phyloP scores from a whole-genome alignment of 2,888 invertebrate species.

The Diarsia rubi region DNA sequence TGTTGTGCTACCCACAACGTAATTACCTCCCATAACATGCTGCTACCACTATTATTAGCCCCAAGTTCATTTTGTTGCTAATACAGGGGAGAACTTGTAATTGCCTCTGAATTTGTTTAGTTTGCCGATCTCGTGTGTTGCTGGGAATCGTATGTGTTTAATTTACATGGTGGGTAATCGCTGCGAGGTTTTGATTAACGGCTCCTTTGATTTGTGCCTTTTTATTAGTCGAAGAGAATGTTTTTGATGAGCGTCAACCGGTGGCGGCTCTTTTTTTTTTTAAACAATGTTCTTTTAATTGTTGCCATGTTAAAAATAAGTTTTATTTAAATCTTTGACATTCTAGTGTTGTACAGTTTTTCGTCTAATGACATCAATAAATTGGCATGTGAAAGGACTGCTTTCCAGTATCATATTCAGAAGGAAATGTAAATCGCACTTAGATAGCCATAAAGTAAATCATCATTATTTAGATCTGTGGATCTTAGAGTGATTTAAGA shows the following conservation, averaged over 20 bases:
- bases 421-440: conserved; percentile 29
- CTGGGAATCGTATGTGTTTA: conserved; percentile 60
- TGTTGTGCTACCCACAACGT: conserved; percentile 81
- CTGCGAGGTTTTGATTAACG: conserved; percentile 64
- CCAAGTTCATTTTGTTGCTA: conserved; percentile 80
- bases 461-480: conserved; percentile 22
- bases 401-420: not conserved
- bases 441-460: conserved; percentile 28
- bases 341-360: conserved; percentile 11
- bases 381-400: conserved; percentile 5
- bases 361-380: conserved; percentile 5
- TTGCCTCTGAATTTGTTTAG: conserved; percentile 82
- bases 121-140: conserved; percentile 61
- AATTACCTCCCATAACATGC: conserved; percentile 89
- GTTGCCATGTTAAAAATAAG: conserved; percentile 12
- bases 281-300: conserved; percentile 28
- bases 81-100: conserved; percentile 80
- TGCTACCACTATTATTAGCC: conserved; percentile 81
- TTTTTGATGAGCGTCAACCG: conserved; percentile 39
- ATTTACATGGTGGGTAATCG: conserved; percentile 58
- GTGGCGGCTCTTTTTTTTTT: conserved; percentile 24
- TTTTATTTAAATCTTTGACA: conserved; percentile 8
- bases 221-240: conserved; percentile 46
- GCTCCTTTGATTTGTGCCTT: conserved; percentile 58
- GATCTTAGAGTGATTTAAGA: conserved; percentile 25